Percentiles rank a stretch among this genome's conserved stretches.
Conservation (phyloP, 2,888 invertebrate species). For the Eupithecia subfuscata region DNA sequence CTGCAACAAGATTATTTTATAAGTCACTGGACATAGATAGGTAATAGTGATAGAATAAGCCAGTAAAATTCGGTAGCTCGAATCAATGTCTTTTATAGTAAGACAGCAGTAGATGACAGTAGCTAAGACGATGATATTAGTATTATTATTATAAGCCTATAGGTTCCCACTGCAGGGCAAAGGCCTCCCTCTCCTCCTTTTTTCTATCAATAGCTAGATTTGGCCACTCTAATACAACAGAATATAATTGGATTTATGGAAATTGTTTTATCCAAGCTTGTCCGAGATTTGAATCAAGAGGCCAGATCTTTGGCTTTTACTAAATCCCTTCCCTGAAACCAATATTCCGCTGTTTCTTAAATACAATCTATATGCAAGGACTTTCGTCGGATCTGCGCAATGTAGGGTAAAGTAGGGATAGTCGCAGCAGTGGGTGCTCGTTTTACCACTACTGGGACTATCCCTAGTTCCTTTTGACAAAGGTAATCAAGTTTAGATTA, state of each 20-base stretch:
- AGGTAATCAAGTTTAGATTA: neutral
- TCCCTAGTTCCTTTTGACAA: neutral
- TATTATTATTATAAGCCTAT: too few relatives aligned
- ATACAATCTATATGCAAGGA: neutral
- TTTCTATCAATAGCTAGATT: too few relatives aligned
- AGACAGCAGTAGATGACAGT: too few relatives aligned
- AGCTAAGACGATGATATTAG: neutral
- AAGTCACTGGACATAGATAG: neutral
- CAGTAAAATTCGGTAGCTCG: too few relatives aligned
- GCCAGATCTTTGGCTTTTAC: neutral
- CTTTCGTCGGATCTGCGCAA: neutral
- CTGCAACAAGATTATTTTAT: neutral
- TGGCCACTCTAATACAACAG: too few relatives aligned
- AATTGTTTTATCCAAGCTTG: neutral
- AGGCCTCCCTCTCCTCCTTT: too few relatives aligned
- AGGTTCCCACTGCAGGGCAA: too few relatives aligned
- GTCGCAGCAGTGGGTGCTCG: neutral
- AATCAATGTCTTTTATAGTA: too few relatives aligned
- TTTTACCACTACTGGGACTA: neutral
- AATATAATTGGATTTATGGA: neutral
- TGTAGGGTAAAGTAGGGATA: neutral
- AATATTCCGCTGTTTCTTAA: conserved; percentile 1
- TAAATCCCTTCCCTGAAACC: neutral
- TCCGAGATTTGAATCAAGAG: neutral
- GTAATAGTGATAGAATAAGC: neutral